Conservation (phyloP, 1,140 invertebrate genomes). For the Sitodiplosis mosellana region DNA sequence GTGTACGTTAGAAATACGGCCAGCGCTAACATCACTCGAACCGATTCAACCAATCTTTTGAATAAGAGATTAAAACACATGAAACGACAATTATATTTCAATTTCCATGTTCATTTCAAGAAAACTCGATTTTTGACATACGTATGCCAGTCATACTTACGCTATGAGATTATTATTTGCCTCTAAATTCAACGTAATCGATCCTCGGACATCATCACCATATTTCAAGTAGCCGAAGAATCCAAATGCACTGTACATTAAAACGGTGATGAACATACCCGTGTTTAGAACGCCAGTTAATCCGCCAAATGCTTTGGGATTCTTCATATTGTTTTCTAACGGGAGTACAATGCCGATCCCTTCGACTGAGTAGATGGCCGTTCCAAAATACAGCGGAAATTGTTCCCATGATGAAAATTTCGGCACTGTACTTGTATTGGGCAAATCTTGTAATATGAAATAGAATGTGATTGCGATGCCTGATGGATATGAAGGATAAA, state of each 20-base stretch:
- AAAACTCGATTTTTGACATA: too few species aligned
- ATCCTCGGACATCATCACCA: constrained; percentile 58
- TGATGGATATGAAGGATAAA: too few species aligned
- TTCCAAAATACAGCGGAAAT: constrained; percentile 68
- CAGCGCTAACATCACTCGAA: constrained; percentile 64
- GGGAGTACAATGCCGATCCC: constrained; percentile 45
- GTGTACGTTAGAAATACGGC: constrained; percentile 76
- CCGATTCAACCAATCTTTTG: constrained; percentile 59
- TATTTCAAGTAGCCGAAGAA: constrained; percentile 86
- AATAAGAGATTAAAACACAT: background rate
- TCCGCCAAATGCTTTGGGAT: constrained; percentile 63
- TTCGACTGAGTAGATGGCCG: constrained; percentile 51
- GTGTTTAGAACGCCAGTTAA: constrained; percentile 72
- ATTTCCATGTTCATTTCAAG: constrained; percentile 25
- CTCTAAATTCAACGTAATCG: constrained; percentile 71
- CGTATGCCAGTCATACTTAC: too few species aligned
- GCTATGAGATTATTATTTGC: too few species aligned
- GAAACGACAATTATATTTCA: too few species aligned
- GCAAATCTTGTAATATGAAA: constrained; percentile 58
- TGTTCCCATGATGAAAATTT: constrained; percentile 44
- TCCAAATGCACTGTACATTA: constrained; percentile 65
- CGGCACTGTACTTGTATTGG: constrained; percentile 36
- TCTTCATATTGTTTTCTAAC: constrained; percentile 78
- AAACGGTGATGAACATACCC: constrained; percentile 69
- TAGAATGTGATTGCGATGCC: constrained; percentile 62